Evolutionary conservation across 1,140 invertebrate genomes (phyloP), one percentile per base, ranked within the genome.

Genomic region (Wiebesia pumilae): DNA sequence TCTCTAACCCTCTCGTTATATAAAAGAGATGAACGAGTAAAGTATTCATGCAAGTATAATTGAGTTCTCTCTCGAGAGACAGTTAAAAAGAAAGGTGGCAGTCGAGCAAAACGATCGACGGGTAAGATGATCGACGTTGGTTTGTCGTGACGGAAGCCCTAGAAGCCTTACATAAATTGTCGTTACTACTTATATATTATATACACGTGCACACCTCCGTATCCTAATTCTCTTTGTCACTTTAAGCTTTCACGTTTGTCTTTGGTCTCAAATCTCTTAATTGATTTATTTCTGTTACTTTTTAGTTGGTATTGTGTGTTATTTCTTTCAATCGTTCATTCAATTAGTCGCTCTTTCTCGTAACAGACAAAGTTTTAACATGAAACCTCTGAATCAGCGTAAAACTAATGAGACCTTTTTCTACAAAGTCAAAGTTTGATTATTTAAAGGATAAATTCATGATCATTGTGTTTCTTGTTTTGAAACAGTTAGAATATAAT

Each of bases 101-200:
- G 89, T 0, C 43, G 30, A 85, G 92, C 91, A 92, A 93, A 93
- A 92, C 92, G 92, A 92, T 93, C 90, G 91, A 90, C 88, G 91
- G 89, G 91, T 93, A 93, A 93, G 92, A 90, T 91, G 91, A 93
- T 93, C 92, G 93, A 92, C 91, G 92, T 93, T 93, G 92, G 92
- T 93, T 93, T 93, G 92, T 93, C 92, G 91, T 89, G 91, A 89
- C 89, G 89, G 91, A 93, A 93, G 92, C 93, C 93, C 33, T 91
- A 73, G 89, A 90, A 90, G 90, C 90, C 90, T 35, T 88, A 89
- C 86, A 85, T 81, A 16, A 40, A 19, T 47, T 40, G 33, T 73
- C 21, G 24, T 21, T 40, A 73, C 35, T 27, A 40, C 1, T 6
- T 73, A 35, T 24, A 86, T n/a, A 38, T 67, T 51, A 58, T 88